Conservation (phyloP, 2,797 vertebrate genomes). For the Liparis tanakae region DNA sequence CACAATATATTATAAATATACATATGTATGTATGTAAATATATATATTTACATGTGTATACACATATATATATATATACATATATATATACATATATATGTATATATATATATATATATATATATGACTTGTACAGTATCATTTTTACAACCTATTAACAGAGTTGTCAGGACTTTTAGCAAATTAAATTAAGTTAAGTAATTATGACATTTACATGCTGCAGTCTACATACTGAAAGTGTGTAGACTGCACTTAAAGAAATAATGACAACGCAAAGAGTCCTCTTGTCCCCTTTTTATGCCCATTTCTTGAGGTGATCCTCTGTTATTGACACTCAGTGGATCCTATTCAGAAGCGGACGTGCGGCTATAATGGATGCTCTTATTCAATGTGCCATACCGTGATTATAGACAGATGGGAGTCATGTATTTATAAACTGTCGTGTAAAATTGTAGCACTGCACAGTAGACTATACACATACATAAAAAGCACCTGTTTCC, state of each 20-base stretch:
- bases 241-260: neutral
- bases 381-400: slow-evolving; percentile 20
- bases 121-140: too few relatives aligned
- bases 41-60: too few relatives aligned
- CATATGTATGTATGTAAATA: too few relatives aligned
- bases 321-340: slow-evolving; percentile 9
- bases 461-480: neutral
- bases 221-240: neutral
- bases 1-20: neutral
- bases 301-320: neutral
- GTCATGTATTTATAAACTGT: slow-evolving; percentile 18
- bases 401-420: slow-evolving; percentile 14
- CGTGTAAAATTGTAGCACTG: slow-evolving; percentile 20
- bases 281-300: neutral
- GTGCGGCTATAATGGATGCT: slow-evolving; percentile 9
- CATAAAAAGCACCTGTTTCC: slow-evolving; percentile 30
- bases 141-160: neutral
- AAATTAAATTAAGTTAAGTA: neutral
- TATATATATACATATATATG: too few relatives aligned
- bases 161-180: neutral
- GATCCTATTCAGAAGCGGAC: neutral
- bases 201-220: neutral
- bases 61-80: too few relatives aligned
- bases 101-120: too few relatives aligned
- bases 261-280: neutral